Evolutionary conservation across 2,888 invertebrate genomes (phyloP).

Genomic region (Neoscelio sp.): DNA sequence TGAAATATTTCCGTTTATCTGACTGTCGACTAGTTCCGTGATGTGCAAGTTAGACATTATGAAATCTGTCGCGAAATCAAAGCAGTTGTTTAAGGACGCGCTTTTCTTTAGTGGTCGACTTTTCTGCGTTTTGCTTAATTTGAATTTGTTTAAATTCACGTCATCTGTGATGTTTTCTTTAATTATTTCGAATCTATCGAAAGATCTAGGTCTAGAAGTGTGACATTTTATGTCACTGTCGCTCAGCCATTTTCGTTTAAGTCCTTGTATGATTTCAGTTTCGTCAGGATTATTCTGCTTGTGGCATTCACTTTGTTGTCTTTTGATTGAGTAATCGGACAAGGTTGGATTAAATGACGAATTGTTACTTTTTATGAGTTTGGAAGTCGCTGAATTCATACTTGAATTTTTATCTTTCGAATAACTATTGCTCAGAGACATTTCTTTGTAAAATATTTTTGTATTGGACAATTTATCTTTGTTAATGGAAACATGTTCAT

Average conservation of each 20-base stretch:
- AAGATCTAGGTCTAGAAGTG: neutral
- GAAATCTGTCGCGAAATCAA: conserved; percentile 47
- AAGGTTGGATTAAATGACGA: no score
- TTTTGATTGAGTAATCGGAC: neutral
- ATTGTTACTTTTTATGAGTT: no score
- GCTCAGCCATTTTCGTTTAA: conserved; percentile 49
- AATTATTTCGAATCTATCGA: neutral
- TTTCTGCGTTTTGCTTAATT: neutral
- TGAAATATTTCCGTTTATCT: no score
- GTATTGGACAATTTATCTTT: conserved; percentile 62
- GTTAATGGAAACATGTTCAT: conserved; percentile 72
- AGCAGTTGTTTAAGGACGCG: conserved; percentile 38
- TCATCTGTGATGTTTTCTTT: neutral
- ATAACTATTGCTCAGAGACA: no score
- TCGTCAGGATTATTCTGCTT: neutral
- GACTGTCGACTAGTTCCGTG: conserved; percentile 4
- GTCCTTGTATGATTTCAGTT: neutral
- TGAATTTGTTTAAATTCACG: conserved; percentile 17
- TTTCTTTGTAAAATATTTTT: conserved; percentile 23
- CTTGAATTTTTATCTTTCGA: no score
- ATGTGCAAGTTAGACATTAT: conserved; percentile 43
- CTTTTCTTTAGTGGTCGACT: conserved; percentile 27
- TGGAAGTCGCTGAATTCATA: no score
- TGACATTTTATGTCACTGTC: conserved; percentile 50
- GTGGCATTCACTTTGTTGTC: neutral